phyloP scores from a whole-genome alignment of 2,797 vertebrate species.

The Macroramphosus scolopax region DNA sequence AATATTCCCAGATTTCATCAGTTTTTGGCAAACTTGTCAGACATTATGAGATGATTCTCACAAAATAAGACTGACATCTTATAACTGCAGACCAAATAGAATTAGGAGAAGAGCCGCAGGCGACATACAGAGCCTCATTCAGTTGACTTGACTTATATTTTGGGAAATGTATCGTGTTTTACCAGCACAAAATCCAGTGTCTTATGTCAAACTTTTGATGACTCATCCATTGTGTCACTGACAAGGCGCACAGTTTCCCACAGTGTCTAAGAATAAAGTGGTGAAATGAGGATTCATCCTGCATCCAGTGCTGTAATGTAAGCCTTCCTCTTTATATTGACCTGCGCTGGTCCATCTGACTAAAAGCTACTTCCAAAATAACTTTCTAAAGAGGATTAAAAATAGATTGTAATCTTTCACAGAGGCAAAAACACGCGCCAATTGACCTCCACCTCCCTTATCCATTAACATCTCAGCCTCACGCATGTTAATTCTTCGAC shows the following conservation, averaged over 20 bases:
- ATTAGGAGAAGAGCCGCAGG: background rate
- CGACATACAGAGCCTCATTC: background rate
- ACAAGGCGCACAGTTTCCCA: conserved; percentile 36
- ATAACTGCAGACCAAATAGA: too few species aligned
- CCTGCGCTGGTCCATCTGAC: conserved; percentile 16
- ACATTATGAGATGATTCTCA: too few species aligned
- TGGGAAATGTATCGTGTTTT: conserved; percentile 9
- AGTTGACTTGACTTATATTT: conserved; percentile 10
- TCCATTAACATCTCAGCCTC: conserved; percentile 33
- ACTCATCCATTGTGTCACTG: conserved; percentile 36
- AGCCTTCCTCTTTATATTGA: conserved; percentile 43
- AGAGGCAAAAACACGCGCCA: conserved; percentile 22
- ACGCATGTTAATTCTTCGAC: conserved; percentile 47
- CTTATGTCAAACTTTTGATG: conserved; percentile 28
- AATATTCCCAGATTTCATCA: too few species aligned
- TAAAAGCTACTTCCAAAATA: conserved; percentile 46
- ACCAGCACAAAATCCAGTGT: conserved; percentile 9
- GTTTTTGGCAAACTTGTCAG: too few species aligned
- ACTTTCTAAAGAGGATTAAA: conserved; percentile 42
- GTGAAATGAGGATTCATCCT: conserved; percentile 31
- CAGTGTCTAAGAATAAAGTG: conserved; percentile 47
- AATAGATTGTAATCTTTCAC: conserved; percentile 42
- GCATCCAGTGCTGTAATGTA: conserved; percentile 37
- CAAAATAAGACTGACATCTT: too few species aligned
- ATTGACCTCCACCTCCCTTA: conserved; percentile 27